These are phyloP conservation scores for Petrolisthes manimaculis DNA, from an alignment of 2,888 invertebrate genomes.

Conservation along the genomic window DNA sequence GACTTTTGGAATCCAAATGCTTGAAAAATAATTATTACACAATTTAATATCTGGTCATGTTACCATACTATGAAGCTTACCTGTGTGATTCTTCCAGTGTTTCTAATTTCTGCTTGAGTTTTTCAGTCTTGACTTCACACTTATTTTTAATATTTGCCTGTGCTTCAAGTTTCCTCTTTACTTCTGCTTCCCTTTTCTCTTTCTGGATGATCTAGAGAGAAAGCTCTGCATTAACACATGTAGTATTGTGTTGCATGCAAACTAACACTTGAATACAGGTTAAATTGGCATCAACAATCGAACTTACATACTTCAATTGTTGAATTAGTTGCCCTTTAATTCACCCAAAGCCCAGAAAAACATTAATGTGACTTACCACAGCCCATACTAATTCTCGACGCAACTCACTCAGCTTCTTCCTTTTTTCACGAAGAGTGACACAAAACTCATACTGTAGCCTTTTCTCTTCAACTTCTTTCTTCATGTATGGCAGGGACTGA, in stretches of 20 bases:
- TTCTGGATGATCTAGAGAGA: slow-evolving; percentile 22
- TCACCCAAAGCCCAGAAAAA: no score
- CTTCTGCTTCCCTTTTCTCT: slow-evolving; percentile 18
- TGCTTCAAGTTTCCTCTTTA: not conserved
- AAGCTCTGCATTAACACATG: not conserved
- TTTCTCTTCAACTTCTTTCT: slow-evolving; percentile 45
- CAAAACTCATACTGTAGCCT: slow-evolving; percentile 28
- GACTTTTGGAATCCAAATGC: no score
- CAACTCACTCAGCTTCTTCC: slow-evolving; percentile 29
- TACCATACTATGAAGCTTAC: not conserved
- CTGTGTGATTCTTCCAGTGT: not conserved
- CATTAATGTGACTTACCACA: slow-evolving; percentile 30
- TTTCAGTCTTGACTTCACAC: not conserved
- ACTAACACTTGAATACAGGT: not conserved
- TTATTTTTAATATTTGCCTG: not conserved
- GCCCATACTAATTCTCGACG: slow-evolving; percentile 55
- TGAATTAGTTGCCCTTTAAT: no score
- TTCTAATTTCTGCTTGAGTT: not conserved
- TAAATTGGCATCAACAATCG: no score
- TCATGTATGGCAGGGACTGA: slow-evolving; percentile 34
- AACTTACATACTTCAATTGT: no score
- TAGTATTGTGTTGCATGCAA: not conserved
- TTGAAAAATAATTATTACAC: no score
- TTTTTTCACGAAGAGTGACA: slow-evolving; percentile 23
- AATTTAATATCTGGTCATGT: no score